Conservation (phyloP, 2,113 vertebrate genomes). For the Aphelocoma coerulescens region DNA sequence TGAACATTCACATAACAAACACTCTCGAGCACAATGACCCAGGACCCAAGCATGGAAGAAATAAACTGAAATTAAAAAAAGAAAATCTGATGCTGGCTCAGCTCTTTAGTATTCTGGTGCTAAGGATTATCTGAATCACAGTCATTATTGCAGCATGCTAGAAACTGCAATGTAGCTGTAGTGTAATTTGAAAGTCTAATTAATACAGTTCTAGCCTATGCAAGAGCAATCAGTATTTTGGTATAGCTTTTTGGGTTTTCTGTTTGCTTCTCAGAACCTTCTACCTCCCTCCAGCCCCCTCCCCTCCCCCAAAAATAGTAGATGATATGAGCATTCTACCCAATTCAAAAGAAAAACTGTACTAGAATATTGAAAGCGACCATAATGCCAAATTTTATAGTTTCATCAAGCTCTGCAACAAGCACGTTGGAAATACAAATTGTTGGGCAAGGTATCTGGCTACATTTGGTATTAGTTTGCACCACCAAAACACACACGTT, state of each 20-base stretch:
- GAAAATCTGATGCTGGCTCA: background rate
- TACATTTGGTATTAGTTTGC: background rate
- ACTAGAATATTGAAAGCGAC: background rate
- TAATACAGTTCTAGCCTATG: background rate
- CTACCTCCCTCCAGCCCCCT: fast-evolving
- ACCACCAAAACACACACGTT: background rate
- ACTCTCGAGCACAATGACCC: fast-evolving
- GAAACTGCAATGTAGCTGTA: background rate
- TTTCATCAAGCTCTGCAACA: background rate
- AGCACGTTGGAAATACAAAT: background rate
- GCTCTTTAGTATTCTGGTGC: background rate
- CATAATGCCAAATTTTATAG: background rate
- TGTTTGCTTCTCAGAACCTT: background rate
- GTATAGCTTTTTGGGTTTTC: background rate
- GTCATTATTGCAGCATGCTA: background rate
- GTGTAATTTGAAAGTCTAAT: background rate
- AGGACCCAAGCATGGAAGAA: background rate
- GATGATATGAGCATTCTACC: background rate
- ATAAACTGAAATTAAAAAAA: background rate
- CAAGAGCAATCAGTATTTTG: background rate
- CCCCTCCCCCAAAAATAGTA: background rate
- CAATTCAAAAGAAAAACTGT: background rate
- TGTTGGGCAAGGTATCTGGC: background rate
- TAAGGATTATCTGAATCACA: background rate
- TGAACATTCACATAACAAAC: background rate